Evolutionary conservation across 2,797 vertebrate species (phyloP), one percentile per base, ranked within the genome.

Genomic region (Lophius americanus): DNA sequence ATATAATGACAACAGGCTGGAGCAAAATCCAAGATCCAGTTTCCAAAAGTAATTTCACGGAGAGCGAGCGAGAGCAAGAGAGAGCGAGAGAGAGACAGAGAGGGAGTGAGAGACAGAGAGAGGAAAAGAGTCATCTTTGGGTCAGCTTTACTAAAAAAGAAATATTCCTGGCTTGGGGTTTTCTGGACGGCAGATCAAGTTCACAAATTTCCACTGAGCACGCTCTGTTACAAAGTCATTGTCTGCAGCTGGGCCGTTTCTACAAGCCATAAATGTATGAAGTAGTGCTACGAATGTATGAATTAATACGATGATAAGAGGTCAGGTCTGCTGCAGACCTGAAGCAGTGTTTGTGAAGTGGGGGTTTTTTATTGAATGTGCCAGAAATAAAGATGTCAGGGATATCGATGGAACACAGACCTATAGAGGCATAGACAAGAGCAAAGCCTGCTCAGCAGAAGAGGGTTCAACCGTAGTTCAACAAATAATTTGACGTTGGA

Each of bases 1-100:
- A 66, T 61, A 74, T 32, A 54, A 33, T 46, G 12, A 61, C n/a
- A 1, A 39, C 42, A 6, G 41, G n/a, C 51, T 10, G n/a, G 43
- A 9, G 44, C 46, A n/a, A 4, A 8, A 9, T 4, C 44, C 8
- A 33, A 44, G 8, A 38, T 42, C 48, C 2, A 9, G 2, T 8
- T 42, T 35, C 10, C 8, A 43, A 47, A n/a, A 7, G 42, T 37
- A 23, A 23, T 23, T 23, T 23, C 23, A 23, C 23, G 2, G 23
- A 23, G 23, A 23, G 23, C 23, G 23, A 23, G 23, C 23, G 23
- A 23, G 23, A 23, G 23, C 23, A 23, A 23, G 23, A 23, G 23
- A 23, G 23, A 23, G 23, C 23, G 23, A 23, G 23, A 23, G 23
- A 23, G 23, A 23, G 23, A 23, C 23, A 23, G 23, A 23, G 23